These are phyloP conservation scores for Corythornis vintsioides DNA, from an alignment of 2,113 vertebrate species.

Conservation along the genomic window DNA sequence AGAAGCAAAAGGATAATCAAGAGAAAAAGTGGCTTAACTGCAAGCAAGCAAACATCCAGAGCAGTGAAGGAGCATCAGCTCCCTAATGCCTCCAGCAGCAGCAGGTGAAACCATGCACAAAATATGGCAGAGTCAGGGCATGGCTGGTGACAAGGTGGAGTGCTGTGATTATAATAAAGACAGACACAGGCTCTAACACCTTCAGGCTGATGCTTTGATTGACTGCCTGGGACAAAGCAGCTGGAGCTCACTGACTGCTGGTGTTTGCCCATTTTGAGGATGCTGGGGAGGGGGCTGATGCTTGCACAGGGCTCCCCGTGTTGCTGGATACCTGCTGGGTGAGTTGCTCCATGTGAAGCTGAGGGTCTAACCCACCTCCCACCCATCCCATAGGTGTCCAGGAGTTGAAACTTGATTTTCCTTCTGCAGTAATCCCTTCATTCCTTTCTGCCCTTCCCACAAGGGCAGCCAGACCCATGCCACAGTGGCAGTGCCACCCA, in stretches of 20 bases:
- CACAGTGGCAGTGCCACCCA: not conserved
- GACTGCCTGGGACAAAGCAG: not conserved
- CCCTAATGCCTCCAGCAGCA: not conserved
- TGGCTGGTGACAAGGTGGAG: not conserved
- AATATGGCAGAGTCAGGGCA: not conserved
- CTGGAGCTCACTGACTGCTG: not conserved
- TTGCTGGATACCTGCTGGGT: no score
- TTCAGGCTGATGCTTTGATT: not conserved
- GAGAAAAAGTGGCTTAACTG: not conserved
- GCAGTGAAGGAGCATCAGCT: not conserved
- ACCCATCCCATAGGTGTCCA: not conserved
- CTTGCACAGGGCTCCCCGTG: rapidly evolving
- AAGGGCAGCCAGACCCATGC: not conserved
- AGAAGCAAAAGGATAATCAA: not conserved
- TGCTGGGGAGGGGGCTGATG: not conserved
- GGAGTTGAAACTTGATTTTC: not conserved
- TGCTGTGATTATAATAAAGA: not conserved
- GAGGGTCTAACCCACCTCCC: not conserved
- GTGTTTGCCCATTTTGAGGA: not conserved
- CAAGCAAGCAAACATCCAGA: not conserved
- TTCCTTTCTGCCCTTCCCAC: not conserved
- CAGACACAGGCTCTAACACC: not conserved
- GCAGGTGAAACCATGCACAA: not conserved
- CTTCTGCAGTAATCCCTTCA: not conserved
- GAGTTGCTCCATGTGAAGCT: rapidly evolving